Evolutionary conservation across 2,113 vertebrate species (phyloP), one percentile per base, ranked within the genome.

Genomic region (Scomber scombrus): DNA sequence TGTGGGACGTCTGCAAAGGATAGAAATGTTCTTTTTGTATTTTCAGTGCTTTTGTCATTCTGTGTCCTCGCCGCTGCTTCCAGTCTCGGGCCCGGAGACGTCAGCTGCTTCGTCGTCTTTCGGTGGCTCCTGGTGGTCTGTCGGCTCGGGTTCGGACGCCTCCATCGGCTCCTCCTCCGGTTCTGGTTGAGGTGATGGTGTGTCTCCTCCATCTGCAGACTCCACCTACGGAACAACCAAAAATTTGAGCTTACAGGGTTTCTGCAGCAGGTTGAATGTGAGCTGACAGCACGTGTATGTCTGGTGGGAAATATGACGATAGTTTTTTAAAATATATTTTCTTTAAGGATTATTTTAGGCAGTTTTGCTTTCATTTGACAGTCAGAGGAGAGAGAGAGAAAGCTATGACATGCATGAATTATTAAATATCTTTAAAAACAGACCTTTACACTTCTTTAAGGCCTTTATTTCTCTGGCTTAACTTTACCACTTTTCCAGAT

Each of bases 121-220:
- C 3, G 26, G 60, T 9, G 79, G 70, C 12, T 92, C 82, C 40
- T 67, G 62, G 3, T 7, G 23, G 11, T 89, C 81, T 10, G 82
- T 51, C 0, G 80, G 49, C 26, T 89, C 89, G 1, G 78, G 66
- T 0, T 34, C 14, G 3, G 79, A 26, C 5, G 72, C 79, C 51
- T 95, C 94, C 82, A 95, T 94, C 13, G 76, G 71, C n/a, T 95
- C 94, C 3, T 94, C 94, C 0, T 16, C 29, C 1, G 86, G 71
- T 21, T 91, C 91, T 9, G 78, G 66, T 15, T 71, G 68, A 58
- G 87, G 54, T 0, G 80, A 29, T 0, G 70, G 21, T 0, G 64
- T 77, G 5, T 86, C 74, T 2, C 58, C 82, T 3, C 19, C 52
- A 62, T 56, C 76, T 8, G 43, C 3, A 3, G 31, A 26, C 55